Percentiles rank a stretch among this genome's conserved stretches.
Evolutionary conservation across 2,888 invertebrate species (phyloP).

Genomic region (Calameuta idolon): DNA sequence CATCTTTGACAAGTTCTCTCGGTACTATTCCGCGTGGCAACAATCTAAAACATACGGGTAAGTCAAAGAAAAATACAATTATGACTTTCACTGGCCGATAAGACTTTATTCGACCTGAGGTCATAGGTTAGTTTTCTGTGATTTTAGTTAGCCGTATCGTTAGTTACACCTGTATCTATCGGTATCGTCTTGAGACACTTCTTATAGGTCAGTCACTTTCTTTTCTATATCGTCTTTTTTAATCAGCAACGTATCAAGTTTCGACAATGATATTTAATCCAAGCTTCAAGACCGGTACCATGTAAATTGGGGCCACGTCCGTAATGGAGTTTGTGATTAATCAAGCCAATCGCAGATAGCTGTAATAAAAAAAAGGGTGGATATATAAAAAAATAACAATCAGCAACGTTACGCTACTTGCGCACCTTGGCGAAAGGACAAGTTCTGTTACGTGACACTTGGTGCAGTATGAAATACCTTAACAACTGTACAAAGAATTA

Average conservation of each 20-base stretch:
- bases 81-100: not conserved
- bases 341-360: not conserved
- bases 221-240: not conserved
- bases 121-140: not conserved
- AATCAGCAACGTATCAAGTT: not conserved
- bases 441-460: not conserved
- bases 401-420: not conserved
- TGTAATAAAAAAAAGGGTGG: not conserved
- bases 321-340: not conserved
- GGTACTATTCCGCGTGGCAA: slow-evolving; percentile 62
- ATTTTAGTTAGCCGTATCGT: not conserved
- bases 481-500: not conserved
- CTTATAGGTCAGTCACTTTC: not conserved
- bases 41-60: slow-evolving; percentile 70
- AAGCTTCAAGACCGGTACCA: not conserved
- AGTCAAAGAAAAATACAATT: slow-evolving; percentile 50
- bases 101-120: not conserved
- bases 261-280: not conserved
- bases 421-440: not conserved
- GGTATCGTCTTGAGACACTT: not conserved
- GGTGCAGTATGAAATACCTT: not conserved
- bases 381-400: not conserved
- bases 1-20: slow-evolving; percentile 65
- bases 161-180: not conserved
- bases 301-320: not conserved